A percentile compares a stretch with the other conserved stretches of the same genome.
Conservation (phyloP, 2,113 vertebrate genomes). For the Podocnemis expansa region DNA sequence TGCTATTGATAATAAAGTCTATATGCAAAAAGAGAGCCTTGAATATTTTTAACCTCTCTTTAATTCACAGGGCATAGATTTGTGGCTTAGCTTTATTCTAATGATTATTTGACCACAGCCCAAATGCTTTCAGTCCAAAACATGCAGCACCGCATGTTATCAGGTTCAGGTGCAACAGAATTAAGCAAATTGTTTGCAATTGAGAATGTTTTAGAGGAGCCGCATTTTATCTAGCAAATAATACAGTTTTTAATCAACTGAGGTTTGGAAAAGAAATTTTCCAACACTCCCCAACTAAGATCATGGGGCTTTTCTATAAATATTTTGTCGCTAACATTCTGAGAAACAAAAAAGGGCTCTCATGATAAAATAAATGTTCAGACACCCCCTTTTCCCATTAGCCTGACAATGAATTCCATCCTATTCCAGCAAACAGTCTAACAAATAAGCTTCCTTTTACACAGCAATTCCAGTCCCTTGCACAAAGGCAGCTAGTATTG, state of each 20-base stretch:
- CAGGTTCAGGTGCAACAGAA: background rate
- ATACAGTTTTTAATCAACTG: background rate
- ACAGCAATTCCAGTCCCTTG: background rate
- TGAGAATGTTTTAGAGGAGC: background rate
- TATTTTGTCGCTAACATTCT: background rate
- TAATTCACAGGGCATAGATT: background rate
- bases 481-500: background rate
- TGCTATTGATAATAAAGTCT: background rate
- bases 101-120: background rate
- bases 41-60: background rate
- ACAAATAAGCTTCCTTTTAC: background rate
- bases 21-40: background rate
- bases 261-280: background rate
- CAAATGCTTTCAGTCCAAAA: background rate
- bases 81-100: background rate
- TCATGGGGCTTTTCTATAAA: background rate
- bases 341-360: background rate
- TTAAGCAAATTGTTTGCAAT: background rate
- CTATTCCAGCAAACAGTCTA: background rate
- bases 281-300: background rate
- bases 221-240: background rate
- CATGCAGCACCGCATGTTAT: background rate
- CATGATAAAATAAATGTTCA: background rate
- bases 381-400: background rate
- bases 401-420: background rate